These are phyloP conservation scores for Agelas oroides DNA, from an alignment of 37 sponge, comb jelly and placozoan species.

Conservation along the genomic window DNA sequence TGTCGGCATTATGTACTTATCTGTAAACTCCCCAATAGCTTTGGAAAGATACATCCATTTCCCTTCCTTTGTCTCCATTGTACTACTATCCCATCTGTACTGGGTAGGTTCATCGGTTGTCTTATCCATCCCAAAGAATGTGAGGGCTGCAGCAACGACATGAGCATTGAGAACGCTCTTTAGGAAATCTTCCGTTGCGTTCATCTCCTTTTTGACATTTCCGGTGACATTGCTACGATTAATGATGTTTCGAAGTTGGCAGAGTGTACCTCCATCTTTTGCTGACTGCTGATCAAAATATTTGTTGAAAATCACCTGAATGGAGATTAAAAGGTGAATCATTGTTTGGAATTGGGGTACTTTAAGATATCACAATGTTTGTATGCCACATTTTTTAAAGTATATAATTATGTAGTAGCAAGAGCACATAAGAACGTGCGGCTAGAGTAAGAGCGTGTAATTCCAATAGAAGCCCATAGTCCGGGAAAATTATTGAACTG, in stretches of 20 bases:
- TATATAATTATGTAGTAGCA: not conserved
- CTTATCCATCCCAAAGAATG: not conserved
- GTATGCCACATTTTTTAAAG: too few relatives aligned
- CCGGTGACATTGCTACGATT: not conserved
- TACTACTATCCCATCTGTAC: not conserved
- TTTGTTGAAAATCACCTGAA: constrained; percentile 46
- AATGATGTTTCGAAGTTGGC: constrained; percentile 23
- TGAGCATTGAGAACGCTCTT: constrained; percentile 2
- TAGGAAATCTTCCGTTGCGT: constrained; percentile 23
- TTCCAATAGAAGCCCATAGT: too few relatives aligned
- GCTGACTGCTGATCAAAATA: not conserved
- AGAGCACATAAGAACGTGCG: too few relatives aligned
- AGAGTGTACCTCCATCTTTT: constrained; percentile 49
- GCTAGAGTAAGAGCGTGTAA: too few relatives aligned
- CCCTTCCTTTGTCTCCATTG: not conserved
- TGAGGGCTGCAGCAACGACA: constrained; percentile 21
- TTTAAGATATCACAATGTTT: too few relatives aligned
- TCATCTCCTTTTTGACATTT: constrained; percentile 1
- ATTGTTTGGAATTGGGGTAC: too few relatives aligned
- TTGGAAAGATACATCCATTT: not conserved
- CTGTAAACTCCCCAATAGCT: not conserved
- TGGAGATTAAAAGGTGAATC: not conserved
- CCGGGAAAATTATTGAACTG: too few relatives aligned
- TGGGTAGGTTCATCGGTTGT: not conserved
- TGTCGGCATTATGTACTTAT: not conserved